phyloP scores from a whole-genome alignment of 2,113 vertebrate genomes.

The Platichthys flesus region DNA sequence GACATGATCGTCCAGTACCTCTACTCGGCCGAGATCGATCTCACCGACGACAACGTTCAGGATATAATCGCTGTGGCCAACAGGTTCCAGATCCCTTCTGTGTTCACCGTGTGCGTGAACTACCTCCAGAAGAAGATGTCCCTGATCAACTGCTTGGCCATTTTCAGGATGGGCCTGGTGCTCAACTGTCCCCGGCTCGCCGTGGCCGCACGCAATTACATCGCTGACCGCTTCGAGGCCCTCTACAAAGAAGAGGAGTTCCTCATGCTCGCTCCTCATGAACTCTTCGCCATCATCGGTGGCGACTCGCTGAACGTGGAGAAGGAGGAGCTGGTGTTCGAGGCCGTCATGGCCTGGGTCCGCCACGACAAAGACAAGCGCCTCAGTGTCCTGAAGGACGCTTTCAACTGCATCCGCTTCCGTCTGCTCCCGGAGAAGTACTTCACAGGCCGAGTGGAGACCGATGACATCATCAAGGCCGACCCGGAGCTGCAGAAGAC shows the following conservation, averaged over 20 bases:
- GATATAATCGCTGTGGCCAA: conserved; percentile 96
- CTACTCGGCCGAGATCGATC: conserved; percentile 96
- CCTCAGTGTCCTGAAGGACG: conserved; percentile 87
- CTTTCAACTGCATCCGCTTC: conserved; percentile 96
- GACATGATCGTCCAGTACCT: conserved; percentile 95
- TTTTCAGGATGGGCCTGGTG: conserved; percentile 94
- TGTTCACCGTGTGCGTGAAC: conserved; percentile 97
- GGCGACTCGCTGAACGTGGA: conserved; percentile 92
- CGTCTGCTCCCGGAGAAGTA: conserved; percentile 95
- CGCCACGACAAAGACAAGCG: conserved; percentile 91
- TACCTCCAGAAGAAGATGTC: conserved; percentile 97
- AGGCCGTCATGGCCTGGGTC: conserved; percentile 95
- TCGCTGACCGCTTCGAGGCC: conserved; percentile 92
- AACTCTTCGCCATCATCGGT: conserved; percentile 92
- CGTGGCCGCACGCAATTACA: conserved; percentile 91
- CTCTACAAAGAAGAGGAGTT: conserved; percentile 94
- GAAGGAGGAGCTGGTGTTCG: conserved; percentile 94
- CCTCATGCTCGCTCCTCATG: conserved; percentile 91
- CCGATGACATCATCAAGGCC: conserved; percentile 91
- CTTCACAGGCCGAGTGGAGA: conserved; percentile 94
- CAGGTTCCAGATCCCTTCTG: conserved; percentile 97
- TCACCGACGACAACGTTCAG: conserved; percentile 95
- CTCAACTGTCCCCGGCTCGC: conserved; percentile 94
- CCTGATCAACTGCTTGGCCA: conserved; percentile 90
- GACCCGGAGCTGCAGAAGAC: conserved; percentile 93